Evolutionary conservation across 2,797 vertebrate species (phyloP), one percentile per base, ranked within the genome.

Genomic region (Cygnus olor): DNA sequence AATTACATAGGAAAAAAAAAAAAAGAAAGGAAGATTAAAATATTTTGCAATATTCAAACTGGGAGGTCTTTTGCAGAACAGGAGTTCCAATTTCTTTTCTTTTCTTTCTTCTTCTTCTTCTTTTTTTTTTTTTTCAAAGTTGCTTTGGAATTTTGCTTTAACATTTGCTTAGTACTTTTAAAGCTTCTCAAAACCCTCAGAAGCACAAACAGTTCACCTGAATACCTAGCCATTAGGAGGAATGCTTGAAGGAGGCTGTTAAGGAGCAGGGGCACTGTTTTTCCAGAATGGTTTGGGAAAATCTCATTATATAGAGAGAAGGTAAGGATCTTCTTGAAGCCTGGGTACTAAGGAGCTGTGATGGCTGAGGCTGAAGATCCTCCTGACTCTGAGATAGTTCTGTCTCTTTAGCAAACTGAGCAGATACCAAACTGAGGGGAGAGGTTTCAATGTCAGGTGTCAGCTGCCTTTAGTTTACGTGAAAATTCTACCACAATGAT

Each of bases 81-180:
- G 7, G 22, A 45, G 2, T 40, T 76, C 5, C 4, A 11, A 2
- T 65, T 34, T 32, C 32, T n/a, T 65, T 36, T 53, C 5, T 40
- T 34, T 10, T 15, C 16, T 4, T 11, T 25, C 61, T 28, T 34
- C 24, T 14, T 45, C 45, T 42, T 21, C n/a, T 45, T 4, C n/a
- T n/a, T 70, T 30, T 30, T 66, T 32, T 40, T 36, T 14, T 45
- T 53, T 56, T 28, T 45, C 3, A 2, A 53, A 88, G 21, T 4
- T 38, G 14, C 3, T 88, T 74, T 78, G 40, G 53, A 74, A 66
- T 86, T 86, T 89, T 60, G 6, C 57, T 86, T 42, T 45, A 36
- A 30, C 14, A 66, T 66, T 73, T 70, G 20, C 14, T 3, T 9
- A 0, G 0, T 28, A 7, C 27, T 61, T 89, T 51, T 86, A 36